Evolutionary conservation across 1,140 invertebrate species (phyloP).

Genomic region (Nasonia longicornis): DNA sequence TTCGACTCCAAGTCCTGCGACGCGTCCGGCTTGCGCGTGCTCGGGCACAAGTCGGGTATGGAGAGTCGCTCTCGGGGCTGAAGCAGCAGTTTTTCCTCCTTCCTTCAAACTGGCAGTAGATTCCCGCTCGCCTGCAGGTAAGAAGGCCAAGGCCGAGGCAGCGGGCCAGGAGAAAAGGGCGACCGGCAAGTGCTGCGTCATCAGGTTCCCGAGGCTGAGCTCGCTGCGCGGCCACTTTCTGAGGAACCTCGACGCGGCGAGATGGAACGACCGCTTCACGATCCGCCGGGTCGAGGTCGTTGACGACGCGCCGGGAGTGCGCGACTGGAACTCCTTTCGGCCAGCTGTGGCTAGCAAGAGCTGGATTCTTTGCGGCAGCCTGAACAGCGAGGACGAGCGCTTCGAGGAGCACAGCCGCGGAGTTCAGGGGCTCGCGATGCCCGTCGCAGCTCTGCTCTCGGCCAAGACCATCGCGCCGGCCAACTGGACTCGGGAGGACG

Average conservation of each 20-base stretch:
- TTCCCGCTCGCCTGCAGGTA: conserved; percentile 5
- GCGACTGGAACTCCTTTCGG: conserved; percentile 59
- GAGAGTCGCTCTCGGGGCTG: too few relatives aligned
- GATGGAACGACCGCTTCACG: conserved; percentile 60
- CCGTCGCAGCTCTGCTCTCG: conserved; percentile 53
- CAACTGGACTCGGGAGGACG: conserved; percentile 52
- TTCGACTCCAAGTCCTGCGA: conserved; percentile 62
- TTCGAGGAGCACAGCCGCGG: conserved; percentile 58
- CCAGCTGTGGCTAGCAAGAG: conserved; percentile 54
- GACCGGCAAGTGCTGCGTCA: conserved; percentile 59
- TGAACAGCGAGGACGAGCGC: conserved; percentile 53
- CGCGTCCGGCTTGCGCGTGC: conserved; percentile 48
- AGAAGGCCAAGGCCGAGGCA: neutral
- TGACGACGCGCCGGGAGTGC: conserved; percentile 57
- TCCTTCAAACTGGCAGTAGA: too few relatives aligned
- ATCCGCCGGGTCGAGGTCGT: conserved; percentile 54
- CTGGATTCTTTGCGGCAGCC: conserved; percentile 59
- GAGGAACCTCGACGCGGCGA: conserved; percentile 54
- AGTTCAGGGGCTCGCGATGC: conserved; percentile 59
- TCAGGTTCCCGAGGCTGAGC: conserved; percentile 54
- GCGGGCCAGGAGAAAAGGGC: conserved; percentile 39
- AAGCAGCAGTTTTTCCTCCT: too few relatives aligned
- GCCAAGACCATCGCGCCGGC: conserved; percentile 52
- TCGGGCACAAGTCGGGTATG: conserved; percentile 49
- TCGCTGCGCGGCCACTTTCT: conserved; percentile 48